Conservation (phyloP, 2,113 vertebrate genomes). For the Neofelis nebulosa region DNA sequence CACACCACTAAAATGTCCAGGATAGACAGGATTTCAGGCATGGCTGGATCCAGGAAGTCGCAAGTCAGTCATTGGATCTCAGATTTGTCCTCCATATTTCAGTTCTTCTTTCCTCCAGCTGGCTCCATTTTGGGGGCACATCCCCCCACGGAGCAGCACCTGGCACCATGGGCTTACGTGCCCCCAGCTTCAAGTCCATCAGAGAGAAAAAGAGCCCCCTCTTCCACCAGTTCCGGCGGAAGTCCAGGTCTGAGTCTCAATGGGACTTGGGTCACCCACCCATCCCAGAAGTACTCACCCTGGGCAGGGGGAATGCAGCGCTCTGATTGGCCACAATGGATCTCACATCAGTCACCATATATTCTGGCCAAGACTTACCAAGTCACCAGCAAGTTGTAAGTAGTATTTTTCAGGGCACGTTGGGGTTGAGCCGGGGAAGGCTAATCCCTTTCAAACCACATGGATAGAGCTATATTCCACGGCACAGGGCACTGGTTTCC, state of each 20-base stretch:
- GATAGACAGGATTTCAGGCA: background rate
- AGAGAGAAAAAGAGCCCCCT: background rate
- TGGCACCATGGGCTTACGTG: background rate
- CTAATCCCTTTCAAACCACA: background rate
- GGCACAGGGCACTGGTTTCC: background rate
- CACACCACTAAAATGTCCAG: background rate
- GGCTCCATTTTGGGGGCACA: background rate
- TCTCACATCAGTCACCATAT: background rate
- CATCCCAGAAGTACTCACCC: background rate
- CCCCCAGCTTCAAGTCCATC: background rate
- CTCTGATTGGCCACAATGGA: background rate
- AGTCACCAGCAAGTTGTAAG: background rate
- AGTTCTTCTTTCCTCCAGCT: background rate
- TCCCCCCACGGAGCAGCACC: accelerated
- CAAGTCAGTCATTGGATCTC: background rate
- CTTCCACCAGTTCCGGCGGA: background rate
- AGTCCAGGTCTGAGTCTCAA: background rate
- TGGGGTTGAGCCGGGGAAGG: too few species aligned
- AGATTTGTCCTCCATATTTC: background rate
- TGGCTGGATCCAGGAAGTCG: background rate
- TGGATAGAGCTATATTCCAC: background rate
- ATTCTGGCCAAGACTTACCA: background rate
- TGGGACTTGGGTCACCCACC: background rate
- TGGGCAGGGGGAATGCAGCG: accelerated
- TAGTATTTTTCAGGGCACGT: background rate